A percentile compares a stretch with the other conserved stretches of the same genome.
These are phyloP conservation scores for Drosophila formosana DNA, from an alignment of 2,888 invertebrate genomes.

Conservation along the genomic window DNA sequence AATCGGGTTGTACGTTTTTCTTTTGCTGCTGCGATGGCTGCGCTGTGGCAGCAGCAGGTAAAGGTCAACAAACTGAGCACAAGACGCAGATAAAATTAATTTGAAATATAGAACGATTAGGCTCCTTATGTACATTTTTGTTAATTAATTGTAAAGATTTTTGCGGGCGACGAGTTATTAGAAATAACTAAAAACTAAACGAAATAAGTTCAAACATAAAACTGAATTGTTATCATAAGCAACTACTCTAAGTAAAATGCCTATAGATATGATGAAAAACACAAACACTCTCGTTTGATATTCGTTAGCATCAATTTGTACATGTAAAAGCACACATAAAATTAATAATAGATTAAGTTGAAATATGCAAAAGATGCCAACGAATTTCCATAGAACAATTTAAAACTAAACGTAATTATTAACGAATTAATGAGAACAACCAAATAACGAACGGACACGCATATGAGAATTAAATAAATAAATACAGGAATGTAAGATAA, in stretches of 20 bases:
- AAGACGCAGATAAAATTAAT: constrained; percentile 14
- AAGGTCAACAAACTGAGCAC: constrained; percentile 57
- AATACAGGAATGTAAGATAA: constrained; percentile 72
- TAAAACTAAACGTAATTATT: constrained; percentile 21
- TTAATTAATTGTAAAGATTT: constrained; percentile 76
- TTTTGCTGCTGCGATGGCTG: constrained; percentile 56
- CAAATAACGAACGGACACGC: not conserved
- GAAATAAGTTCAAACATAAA: constrained; percentile 38
- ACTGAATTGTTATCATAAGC: constrained; percentile 58
- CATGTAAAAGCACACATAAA: constrained; percentile 73
- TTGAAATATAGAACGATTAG: constrained; percentile 7
- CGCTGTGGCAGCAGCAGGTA: constrained; percentile 67
- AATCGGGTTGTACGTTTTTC: constrained; percentile 66
- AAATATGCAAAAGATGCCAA: constrained; percentile 59
- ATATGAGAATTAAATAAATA: constrained; percentile 27
- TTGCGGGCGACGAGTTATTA: constrained; percentile 64
- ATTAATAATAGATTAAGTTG: constrained; percentile 62
- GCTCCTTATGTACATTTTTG: constrained; percentile 60
- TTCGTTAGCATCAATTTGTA: constrained; percentile 69
- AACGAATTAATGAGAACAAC: constrained; percentile 10
- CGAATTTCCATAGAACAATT: constrained; percentile 68
- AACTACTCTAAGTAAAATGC: constrained; percentile 56
- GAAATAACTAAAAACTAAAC: constrained; percentile 76
- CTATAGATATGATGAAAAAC: constrained; percentile 34
- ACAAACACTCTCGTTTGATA: constrained; percentile 29